Evolutionary conservation across 2,113 vertebrate species (phyloP).

Genomic region (Acrocephalus kingi): DNA sequence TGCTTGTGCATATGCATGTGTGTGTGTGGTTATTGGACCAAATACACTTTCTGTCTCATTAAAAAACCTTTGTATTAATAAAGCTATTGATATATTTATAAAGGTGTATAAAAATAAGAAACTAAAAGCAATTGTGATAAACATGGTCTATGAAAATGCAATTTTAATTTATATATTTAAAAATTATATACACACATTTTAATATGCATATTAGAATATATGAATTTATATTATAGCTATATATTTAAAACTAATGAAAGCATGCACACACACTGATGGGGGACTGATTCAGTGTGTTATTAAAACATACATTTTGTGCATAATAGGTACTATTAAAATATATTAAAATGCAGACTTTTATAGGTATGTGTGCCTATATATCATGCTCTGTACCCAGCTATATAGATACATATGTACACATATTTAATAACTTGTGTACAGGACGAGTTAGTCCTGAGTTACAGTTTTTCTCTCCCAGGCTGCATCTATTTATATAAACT

Average conservation of each 20-base stretch:
- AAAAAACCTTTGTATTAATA: neutral
- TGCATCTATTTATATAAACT: neutral
- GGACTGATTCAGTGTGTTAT: neutral
- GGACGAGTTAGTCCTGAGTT: no score
- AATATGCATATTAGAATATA: neutral
- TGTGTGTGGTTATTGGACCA: no score
- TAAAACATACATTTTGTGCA: neutral
- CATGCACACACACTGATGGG: no score
- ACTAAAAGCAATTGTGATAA: neutral
- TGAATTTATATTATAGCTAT: neutral
- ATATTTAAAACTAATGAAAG: neutral
- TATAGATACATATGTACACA: fast-evolving
- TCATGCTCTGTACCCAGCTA: neutral
- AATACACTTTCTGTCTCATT: neutral
- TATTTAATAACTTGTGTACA: neutral
- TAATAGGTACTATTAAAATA: neutral
- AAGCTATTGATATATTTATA: neutral
- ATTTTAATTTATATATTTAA: neutral
- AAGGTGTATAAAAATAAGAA: neutral
- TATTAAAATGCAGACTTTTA: neutral
- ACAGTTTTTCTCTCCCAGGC: neutral
- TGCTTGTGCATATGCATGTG: fast-evolving
- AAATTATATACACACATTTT: neutral
- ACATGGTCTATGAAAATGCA: neutral
- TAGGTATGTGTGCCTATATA: neutral